Percentiles rank a stretch among this genome's conserved stretches.
These are phyloP conservation scores for Brachystomella parvula DNA, from an alignment of 1,140 invertebrate genomes.

Conservation along the genomic window DNA sequence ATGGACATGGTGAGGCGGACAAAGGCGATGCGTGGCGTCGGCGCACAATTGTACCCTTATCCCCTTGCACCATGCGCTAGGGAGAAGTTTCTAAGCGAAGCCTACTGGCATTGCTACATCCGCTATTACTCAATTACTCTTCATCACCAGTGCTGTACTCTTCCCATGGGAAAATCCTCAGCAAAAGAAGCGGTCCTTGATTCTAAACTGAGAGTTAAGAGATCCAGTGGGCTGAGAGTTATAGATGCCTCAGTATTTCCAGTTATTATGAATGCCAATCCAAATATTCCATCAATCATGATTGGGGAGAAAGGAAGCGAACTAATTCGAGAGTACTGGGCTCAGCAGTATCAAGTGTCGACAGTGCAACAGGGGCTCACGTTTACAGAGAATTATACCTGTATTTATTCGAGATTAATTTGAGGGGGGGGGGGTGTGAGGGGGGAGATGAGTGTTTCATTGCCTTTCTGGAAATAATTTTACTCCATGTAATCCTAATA, in stretches of 20 bases:
- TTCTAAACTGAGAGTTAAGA: constrained; percentile 38
- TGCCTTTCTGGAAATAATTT: no score
- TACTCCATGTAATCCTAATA: no score
- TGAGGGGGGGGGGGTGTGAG: no score
- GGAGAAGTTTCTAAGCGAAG: constrained; percentile 54
- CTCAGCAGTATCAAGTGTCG: background rate
- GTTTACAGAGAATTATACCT: background rate
- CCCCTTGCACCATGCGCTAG: constrained; percentile 58
- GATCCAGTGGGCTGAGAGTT: constrained; percentile 24
- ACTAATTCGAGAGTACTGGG: constrained; percentile 25
- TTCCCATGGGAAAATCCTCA: constrained; percentile 65
- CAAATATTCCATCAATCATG: constrained; percentile 21
- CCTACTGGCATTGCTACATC: constrained; percentile 65
- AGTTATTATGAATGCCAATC: constrained; percentile 24
- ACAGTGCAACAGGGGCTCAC: background rate
- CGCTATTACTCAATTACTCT: constrained; percentile 61
- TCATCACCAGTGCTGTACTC: constrained; percentile 59
- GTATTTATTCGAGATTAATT: background rate
- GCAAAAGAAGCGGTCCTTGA: constrained; percentile 49
- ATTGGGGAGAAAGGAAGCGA: constrained; percentile 29
- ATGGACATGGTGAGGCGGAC: constrained; percentile 42
- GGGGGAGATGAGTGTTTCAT: no score
- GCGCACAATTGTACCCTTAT: constrained; percentile 52
- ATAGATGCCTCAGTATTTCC: constrained; percentile 25
- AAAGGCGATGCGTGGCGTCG: constrained; percentile 50